Evolutionary conservation across 2,888 invertebrate genomes (phyloP).

Genomic region (Agonopterix alstromeriana): DNA sequence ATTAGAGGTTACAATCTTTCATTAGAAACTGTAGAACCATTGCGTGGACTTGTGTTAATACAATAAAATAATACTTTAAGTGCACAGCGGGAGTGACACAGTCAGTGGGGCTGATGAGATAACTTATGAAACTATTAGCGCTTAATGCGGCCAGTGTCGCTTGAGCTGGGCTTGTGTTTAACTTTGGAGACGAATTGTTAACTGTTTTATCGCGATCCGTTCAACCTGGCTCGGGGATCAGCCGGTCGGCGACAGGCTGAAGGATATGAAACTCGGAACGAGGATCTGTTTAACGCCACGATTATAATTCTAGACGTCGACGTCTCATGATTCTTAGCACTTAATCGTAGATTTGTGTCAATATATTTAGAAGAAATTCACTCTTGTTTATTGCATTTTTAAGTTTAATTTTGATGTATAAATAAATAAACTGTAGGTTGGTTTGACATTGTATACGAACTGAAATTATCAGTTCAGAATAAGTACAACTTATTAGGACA

Average conservation of each 20-base stretch:
- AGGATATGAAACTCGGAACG: constrained; percentile 12
- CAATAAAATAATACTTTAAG: not conserved
- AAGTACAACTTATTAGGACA: no score
- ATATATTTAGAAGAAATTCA: constrained; percentile 38
- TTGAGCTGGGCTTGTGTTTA: constrained; percentile 33
- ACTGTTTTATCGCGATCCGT: no score
- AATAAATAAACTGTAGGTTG: no score
- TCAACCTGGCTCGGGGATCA: no score
- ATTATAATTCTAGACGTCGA: constrained; percentile 21
- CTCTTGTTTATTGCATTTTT: constrained; percentile 37
- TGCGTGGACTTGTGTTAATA: no score
- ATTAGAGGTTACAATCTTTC: no score
- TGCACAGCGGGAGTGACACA: constrained; percentile 23
- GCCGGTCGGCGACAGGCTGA: no score
- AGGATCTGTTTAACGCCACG: constrained; percentile 23
- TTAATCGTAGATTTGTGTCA: constrained; percentile 47
- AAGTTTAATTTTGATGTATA: constrained; percentile 25
- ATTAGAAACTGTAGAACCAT: no score
- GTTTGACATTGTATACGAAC: not conserved
- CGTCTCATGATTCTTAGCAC: constrained; percentile 42
- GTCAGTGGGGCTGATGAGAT: constrained; percentile 17
- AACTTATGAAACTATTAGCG: constrained; percentile 27
- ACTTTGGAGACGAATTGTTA: not conserved
- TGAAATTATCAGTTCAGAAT: not conserved
- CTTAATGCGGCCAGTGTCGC: constrained; percentile 25